Base-by-base conservation (phyloP, 2,888 invertebrate genomes). In the Drosophila mimica region DNA sequence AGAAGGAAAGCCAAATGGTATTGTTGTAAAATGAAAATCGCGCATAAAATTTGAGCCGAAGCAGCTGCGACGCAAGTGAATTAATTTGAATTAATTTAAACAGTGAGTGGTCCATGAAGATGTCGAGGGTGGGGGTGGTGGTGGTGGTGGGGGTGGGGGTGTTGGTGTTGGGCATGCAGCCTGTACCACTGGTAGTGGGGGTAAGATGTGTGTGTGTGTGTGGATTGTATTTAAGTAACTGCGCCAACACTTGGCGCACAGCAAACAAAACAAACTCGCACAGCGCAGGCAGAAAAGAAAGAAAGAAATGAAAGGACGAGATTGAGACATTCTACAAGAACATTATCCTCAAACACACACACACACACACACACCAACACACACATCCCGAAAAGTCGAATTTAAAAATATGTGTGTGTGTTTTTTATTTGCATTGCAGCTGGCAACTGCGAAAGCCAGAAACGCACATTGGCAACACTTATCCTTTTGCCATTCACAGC, bases 1-100 rank as follows among this genome's bases (percentile, higher is more conserved):
- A 28, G 58, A 62, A 49, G 54, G 65, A 40, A 70, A 73, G 78
- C 75, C 76, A 82, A 80, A 83, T 81, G 88, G 69, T 79, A 74
- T 85, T 88, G 83, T 76, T 89, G 81, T 83, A 83, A 89, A 88
- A 83, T 80, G 81, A 82, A 77, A 89, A 76, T 90, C 76, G 81
- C 83, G 90, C 90, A 88, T 88, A 89, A 88, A 90, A 89, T 82
- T 89, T 83, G 82, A 87, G 87, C 77, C 73, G 89, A 82, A 91
- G 83, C 91, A 90, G 87, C 91, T 89, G 89, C 83, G 90, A 77
- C 90, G 83, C 90, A 61, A 90, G 89, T 90, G 89, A 90, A 91
- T 90, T 90, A 90, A 90, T 90, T 90, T 91, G 89, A 89, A 89
- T 89, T 89, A 90, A 89, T 90, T 89, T 89, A 76, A 81, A 79